These are phyloP conservation scores for Pinctada fucata DNA, from an alignment of 2,888 invertebrate species.

Conservation along the genomic window DNA sequence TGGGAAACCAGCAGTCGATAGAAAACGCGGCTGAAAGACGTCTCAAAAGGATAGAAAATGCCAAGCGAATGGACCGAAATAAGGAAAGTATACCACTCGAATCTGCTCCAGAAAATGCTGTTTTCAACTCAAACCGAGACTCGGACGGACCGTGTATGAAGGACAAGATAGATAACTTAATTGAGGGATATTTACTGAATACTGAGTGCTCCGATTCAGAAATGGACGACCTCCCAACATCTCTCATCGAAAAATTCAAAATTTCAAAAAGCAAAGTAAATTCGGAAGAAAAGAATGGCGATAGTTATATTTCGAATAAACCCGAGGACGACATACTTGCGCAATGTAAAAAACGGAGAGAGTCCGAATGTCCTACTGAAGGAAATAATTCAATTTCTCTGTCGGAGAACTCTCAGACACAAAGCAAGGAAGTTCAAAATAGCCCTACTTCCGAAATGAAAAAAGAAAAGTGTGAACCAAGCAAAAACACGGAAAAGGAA, in stretches of 20 bases:
- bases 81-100: background rate
- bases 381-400: background rate
- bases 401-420: background rate
- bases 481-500: background rate
- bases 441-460: background rate
- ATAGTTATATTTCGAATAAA: background rate
- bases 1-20: background rate
- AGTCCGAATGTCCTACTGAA: background rate
- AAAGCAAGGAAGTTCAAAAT: background rate
- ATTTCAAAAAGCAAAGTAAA: background rate
- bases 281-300: background rate
- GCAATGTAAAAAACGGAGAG: background rate
- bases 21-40: background rate
- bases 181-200: slow-evolving; percentile 51
- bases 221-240: background rate
- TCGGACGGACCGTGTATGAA: slow-evolving; percentile 45
- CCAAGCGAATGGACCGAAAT: background rate
- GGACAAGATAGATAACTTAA: slow-evolving; percentile 54
- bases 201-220: slow-evolving; percentile 30
- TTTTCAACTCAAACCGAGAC: background rate
- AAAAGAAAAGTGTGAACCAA: background rate
- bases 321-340: background rate
- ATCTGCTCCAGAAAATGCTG: background rate
- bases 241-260: background rate
- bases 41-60: background rate